Base-by-base conservation (phyloP, 2,113 vertebrate species). In the Taxidea taxus region DNA sequence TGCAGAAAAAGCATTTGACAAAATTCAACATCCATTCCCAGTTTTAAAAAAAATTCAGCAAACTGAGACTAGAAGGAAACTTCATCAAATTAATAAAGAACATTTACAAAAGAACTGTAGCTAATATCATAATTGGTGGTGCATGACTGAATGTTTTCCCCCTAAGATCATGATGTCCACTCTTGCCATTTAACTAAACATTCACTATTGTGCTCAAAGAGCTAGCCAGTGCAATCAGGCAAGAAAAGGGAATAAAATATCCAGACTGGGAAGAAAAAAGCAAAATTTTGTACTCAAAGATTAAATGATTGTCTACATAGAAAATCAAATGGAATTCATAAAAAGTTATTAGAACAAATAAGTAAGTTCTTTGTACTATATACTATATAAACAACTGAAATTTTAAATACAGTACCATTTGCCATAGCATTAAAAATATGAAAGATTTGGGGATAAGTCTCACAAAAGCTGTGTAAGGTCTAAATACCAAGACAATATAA, bases 201-300 rank as follows among this genome's bases (percentile, higher is more conserved):
- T 74, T 66, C 27, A 87, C 13, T 58, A 74, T 34, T 90, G 27
- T 77, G 75, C n/a, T 86, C 21, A 15, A 92, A 93, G 14, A 42
- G 89, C 64, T 81, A 82, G 27, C 18, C 27, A 85, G 29, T 49
- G 87, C 80, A 90, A 87, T 87, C 15, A 87, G 44, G 51, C 31
- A 92, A 95, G 47, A 92, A 62, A 87, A 94, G 20, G 13, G 72
- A 92, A 94, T 72, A 49, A 93, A 94, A 90, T 34, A 83, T 92
- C 78, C 44, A 82, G 27, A 37, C 31, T 87, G n/a, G n/a, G 34
- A 90, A 77, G 82, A 37, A 87, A 80, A 90, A 92, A 92, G 25
- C 54, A 90, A 94, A 94, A 81, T 31, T 64, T 51, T 42, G 13
- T 27, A n/a, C 88, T 85, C 82, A 58, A 92, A 94, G 10, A 72